A percentile compares a stretch with the other conserved stretches of the same genome.
phyloP scores from a whole-genome alignment of 1,140 invertebrate genomes.

The Apocrypta bakeri region DNA sequence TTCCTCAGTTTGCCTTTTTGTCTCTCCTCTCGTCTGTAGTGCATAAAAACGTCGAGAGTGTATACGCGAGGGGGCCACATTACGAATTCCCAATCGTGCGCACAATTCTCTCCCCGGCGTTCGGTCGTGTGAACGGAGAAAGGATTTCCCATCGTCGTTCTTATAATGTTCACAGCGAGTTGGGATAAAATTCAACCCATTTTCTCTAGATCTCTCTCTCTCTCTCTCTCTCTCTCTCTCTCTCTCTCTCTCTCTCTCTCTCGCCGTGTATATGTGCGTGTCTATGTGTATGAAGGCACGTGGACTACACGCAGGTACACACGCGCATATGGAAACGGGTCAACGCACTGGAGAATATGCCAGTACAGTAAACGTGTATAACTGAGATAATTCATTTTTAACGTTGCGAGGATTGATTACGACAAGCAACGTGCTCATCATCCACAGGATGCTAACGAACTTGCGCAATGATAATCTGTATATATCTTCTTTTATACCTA shows the following conservation, averaged over 20 bases:
- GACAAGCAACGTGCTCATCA: no score
- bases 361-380: background rate
- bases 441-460: background rate
- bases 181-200: background rate
- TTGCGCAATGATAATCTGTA: background rate
- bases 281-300: no score
- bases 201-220: no score
- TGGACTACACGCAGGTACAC: no score
- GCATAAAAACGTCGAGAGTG: background rate
- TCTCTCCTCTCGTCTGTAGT: background rate
- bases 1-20: background rate
- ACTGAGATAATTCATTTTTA: background rate
- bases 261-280: no score
- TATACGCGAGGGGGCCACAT: background rate
- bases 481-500: no score
- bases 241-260: no score
- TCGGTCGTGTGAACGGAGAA: slow-evolving; percentile 54
- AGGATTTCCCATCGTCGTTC: slow-evolving; percentile 58
- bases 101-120: background rate
- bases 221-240: no score
- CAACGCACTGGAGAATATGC: background rate
- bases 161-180: slow-evolving; percentile 10
- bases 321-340: background rate
- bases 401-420: background rate
- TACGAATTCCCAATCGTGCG: slow-evolving; percentile 53